Base-by-base conservation (phyloP, 2,888 invertebrate species). In the Sinopyrophorus schimmeli region DNA sequence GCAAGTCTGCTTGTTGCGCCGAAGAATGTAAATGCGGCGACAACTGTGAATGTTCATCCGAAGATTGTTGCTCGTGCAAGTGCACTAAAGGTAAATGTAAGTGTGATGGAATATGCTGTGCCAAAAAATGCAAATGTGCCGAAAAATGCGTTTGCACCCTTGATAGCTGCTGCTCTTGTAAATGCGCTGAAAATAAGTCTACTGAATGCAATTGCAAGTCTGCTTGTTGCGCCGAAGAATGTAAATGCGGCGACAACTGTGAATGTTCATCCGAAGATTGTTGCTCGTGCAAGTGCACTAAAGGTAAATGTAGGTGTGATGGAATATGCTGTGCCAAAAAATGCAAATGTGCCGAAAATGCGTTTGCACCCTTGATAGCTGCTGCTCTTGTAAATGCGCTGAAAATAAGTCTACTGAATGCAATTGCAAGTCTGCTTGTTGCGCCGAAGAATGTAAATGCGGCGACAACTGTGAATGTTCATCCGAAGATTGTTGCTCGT, bases 341-440 rank as follows among this genome's bases (percentile, higher is more conserved):
- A 31, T 37, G 44, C 27, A 17, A 16, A 12, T 53, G 48, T 26
- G 49, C 26, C 5, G 48, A 39, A 16, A 20, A 34, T 49, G 49
- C 32, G 14, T 12, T 9, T 49, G 49, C 24, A 15, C 14, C 4
- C 32, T 23, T 15, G 10, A 16, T 9, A 7, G 15, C n/a, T 11
- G 18, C 16, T 40, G 28, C 16, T 31, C 31, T 20, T 51, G 51
- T 37, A 46, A 32, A 28, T 51, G 53, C 42, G 15, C 34, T 23
- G 32, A 17, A 14, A 42, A 40, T 28, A 34, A 15, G 20, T 49
- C 43, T 26, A n/a, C 9, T 5, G 28, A 7, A 10, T 28, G 30
- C 38, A 20, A 18, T 12, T 21, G 31, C 24, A 15, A 42, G 26
- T n/a, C 10, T 5, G 1, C 12, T 2, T 15, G 27, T 5, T 30